phyloP scores from a whole-genome alignment of 2,797 vertebrate species.

The Sebastes diaconus region DNA sequence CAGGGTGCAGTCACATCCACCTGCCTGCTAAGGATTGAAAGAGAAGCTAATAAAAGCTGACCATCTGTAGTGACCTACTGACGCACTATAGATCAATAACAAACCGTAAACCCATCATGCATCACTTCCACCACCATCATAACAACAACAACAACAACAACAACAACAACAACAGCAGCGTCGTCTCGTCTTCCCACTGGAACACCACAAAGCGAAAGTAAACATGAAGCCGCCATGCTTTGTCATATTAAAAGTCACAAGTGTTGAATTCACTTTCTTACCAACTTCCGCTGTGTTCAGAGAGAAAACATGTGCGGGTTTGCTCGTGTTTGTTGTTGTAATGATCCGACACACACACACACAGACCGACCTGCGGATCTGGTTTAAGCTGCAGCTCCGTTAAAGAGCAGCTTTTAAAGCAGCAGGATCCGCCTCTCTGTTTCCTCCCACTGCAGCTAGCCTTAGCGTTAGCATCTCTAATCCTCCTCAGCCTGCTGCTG shows the following conservation, averaged over 20 bases:
- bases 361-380: not conserved
- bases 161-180: not conserved
- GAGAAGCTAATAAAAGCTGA: not conserved
- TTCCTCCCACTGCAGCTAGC: conserved; percentile 46
- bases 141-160: not conserved
- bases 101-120: not conserved
- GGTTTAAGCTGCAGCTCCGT: conserved; percentile 21
- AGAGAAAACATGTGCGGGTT: conserved; percentile 32
- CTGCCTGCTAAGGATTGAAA: not conserved
- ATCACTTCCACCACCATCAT: not conserved
- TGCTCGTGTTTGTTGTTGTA: not conserved
- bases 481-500: not conserved
- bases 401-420: not conserved
- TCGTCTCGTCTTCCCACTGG: not conserved
- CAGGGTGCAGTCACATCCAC: not conserved
- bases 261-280: conserved; percentile 40
- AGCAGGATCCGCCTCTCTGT: conserved; percentile 43
- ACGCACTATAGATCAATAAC: not conserved
- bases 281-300: conserved; percentile 50
- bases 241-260: not conserved
- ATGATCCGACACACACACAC: not conserved
- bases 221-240: conserved; percentile 14
- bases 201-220: conserved; percentile 41
- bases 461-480: not conserved
- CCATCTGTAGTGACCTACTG: not conserved